Conservation (phyloP, 64 coral and sea anemone genomes). For the Actinia tenebrosa region DNA sequence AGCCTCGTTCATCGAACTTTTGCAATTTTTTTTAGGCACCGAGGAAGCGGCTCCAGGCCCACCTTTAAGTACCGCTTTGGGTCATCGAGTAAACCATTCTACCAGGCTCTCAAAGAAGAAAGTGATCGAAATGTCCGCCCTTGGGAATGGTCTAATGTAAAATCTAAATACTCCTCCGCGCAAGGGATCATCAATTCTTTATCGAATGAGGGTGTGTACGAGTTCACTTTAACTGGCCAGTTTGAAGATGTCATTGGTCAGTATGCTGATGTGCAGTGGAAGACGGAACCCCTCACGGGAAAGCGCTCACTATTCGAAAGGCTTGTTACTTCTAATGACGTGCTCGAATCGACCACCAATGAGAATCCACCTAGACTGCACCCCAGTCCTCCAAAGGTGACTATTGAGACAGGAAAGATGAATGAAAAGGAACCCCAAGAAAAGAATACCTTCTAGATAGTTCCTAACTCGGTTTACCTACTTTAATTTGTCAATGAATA, state of each 20-base stretch:
- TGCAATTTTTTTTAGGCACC: not conserved
- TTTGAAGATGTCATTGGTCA: constrained; percentile 53
- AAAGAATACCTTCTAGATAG: not conserved
- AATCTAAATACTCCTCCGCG: not conserved
- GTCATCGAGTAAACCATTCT: constrained; percentile 19
- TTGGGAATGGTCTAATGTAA: constrained; percentile 59
- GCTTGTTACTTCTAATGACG: not conserved
- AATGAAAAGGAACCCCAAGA: not conserved
- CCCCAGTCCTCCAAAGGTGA: constrained; percentile 4
- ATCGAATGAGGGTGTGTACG: constrained; percentile 34
- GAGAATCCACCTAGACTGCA: not conserved
- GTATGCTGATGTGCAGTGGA: constrained; percentile 35
- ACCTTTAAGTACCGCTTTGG: constrained; percentile 38
- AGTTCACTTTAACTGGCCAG: constrained; percentile 51
- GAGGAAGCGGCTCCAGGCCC: constrained; percentile 20
- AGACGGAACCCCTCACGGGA: not conserved
- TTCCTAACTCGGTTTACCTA: too few species aligned
- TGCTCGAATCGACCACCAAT: not conserved
- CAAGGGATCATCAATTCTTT: constrained; percentile 20
- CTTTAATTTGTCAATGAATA: too few species aligned
- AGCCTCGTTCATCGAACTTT: not conserved
- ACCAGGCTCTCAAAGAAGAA: constrained; percentile 36
- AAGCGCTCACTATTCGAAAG: not conserved
- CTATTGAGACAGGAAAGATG: not conserved
- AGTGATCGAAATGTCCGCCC: constrained; percentile 35